Percentiles rank a stretch among this genome's conserved stretches.
These are phyloP conservation scores for Pterocles gutturalis DNA, from an alignment of 2,113 vertebrate species.

Conservation along the genomic window DNA sequence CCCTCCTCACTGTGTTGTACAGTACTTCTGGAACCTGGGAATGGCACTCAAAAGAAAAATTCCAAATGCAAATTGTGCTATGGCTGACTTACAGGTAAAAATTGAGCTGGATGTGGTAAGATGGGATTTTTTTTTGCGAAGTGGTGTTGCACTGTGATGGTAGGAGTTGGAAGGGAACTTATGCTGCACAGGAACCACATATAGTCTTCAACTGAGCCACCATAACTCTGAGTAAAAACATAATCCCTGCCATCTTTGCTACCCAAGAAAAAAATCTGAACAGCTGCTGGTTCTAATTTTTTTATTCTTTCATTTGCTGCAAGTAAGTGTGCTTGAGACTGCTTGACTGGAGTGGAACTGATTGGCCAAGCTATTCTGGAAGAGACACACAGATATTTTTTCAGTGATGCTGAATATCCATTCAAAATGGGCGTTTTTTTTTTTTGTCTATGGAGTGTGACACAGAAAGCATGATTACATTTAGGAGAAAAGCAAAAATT, in stretches of 20 bases:
- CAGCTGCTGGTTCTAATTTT: background rate
- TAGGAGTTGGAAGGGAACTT: background rate
- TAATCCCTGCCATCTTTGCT: background rate
- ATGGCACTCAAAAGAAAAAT: background rate
- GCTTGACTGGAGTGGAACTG: background rate
- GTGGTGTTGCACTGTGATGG: background rate
- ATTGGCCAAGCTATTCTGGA: background rate
- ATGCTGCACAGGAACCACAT: background rate
- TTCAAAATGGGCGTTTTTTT: background rate
- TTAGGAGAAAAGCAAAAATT: background rate
- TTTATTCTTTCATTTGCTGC: background rate
- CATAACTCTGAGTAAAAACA: background rate
- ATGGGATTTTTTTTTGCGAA: background rate
- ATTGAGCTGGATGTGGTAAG: fast-evolving
- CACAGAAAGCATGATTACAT: background rate
- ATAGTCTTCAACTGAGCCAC: background rate
- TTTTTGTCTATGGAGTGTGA: background rate
- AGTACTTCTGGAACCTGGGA: background rate
- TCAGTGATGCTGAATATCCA: background rate
- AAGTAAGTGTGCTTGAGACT: background rate
- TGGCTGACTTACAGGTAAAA: background rate
- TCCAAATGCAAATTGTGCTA: background rate
- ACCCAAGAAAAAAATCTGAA: background rate
- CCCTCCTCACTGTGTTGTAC: background rate
- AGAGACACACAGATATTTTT: background rate